Evolutionary conservation across 1,140 invertebrate species (phyloP).

Genomic region (Neelides sp.): DNA sequence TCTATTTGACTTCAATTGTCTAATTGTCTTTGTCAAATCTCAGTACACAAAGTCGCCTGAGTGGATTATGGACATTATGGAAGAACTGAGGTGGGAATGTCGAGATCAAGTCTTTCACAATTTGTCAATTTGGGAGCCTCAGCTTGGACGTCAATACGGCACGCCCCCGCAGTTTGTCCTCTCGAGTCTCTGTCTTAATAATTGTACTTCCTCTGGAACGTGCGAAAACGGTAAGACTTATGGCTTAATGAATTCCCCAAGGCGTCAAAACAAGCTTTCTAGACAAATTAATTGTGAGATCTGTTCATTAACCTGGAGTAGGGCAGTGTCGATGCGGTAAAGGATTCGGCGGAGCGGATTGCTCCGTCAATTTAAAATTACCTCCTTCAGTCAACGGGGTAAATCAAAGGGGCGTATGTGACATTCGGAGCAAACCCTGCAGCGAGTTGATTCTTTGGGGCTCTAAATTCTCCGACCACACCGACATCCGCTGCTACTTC

Average conservation of each 20-base stretch:
- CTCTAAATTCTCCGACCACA: conserved; percentile 21
- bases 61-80: conserved; percentile 24
- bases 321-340: conserved; percentile 21
- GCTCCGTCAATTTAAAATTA: conserved; percentile 22
- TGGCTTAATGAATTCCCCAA: too few species aligned
- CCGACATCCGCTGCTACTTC: conserved; percentile 28
- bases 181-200: conserved; percentile 28
- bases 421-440: conserved; percentile 28
- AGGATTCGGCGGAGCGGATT: conserved; percentile 25
- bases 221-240: conserved; percentile 28
- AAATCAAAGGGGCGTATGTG: conserved; percentile 20
- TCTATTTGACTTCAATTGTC: too few species aligned
- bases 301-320: conserved; percentile 4
- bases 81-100: conserved; percentile 29
- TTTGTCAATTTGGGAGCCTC: conserved; percentile 29
- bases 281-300: neutral
- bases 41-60: conserved; percentile 23
- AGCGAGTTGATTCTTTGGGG: conserved; percentile 30
- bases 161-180: conserved; percentile 28
- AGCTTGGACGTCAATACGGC: conserved; percentile 27
- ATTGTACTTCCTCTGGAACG: conserved; percentile 21
- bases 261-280: neutral
- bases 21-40: neutral
- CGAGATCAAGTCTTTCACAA: conserved; percentile 30
- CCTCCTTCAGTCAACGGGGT: conserved; percentile 17